Conservation (phyloP, 2,888 invertebrate species). For the Napeogenes inachia region DNA sequence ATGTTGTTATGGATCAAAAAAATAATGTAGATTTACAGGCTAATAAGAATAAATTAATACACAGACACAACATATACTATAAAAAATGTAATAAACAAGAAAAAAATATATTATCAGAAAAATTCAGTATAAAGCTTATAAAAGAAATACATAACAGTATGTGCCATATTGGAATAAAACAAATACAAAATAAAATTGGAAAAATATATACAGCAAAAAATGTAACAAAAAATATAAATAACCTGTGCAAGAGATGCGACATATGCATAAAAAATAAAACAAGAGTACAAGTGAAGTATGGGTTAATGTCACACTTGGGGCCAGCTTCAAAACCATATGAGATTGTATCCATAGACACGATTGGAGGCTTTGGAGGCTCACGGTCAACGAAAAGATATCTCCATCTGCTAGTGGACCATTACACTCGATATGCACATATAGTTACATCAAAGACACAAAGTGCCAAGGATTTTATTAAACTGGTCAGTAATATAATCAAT, state of each 20-base stretch:
- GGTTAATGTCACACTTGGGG: conserved; percentile 33
- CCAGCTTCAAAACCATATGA: conserved; percentile 33
- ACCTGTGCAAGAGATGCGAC: too few species aligned
- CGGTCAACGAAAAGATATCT: conserved; percentile 35
- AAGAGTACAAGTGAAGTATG: conserved; percentile 21
- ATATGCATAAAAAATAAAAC: conserved; percentile 5
- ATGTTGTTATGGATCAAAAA: conserved; percentile 19
- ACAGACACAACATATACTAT: conserved; percentile 5
- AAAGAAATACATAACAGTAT: background rate
- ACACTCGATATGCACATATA: conserved; percentile 16
- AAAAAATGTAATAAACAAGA: conserved; percentile 16
- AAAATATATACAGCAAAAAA: background rate
- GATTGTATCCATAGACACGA: conserved; percentile 32
- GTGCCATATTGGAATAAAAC: background rate
- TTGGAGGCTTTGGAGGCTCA: conserved; percentile 34
- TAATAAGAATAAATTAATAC: conserved; percentile 1
- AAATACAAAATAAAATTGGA: background rate
- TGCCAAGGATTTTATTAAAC: too few species aligned
- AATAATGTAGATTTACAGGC: conserved; percentile 1
- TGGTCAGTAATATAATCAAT: too few species aligned
- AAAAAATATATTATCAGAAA: background rate
- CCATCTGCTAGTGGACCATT: conserved; percentile 32
- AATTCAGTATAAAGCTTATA: background rate
- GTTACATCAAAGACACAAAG: background rate
- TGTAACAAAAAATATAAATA: background rate